Percentiles rank a stretch among this genome's conserved stretches.
These are phyloP conservation scores for Spatulosminthurus flaviceps DNA, from an alignment of 2,888 invertebrate genomes.

Conservation along the genomic window DNA sequence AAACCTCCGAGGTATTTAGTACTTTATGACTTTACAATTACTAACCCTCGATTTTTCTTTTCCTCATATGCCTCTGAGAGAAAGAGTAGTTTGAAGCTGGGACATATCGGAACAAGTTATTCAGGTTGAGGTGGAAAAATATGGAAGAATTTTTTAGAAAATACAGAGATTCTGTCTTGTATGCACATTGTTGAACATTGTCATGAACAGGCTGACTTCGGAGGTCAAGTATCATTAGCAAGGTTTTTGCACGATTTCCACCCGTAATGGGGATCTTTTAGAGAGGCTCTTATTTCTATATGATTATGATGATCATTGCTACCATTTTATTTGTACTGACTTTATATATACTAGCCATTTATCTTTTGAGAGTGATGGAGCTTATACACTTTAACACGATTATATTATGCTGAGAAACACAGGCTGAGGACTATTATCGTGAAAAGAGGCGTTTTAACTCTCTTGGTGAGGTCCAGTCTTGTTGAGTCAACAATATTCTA, in stretches of 20 bases:
- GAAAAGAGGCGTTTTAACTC: conserved; percentile 1
- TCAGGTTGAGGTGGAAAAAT: not conserved
- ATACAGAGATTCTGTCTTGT: too few species aligned
- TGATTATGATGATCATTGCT: conserved; percentile 18
- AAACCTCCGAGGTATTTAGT: conserved; percentile 13
- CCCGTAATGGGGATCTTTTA: not conserved
- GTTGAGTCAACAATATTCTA: conserved; percentile 13
- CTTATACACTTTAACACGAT: not conserved
- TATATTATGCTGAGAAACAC: too few species aligned
- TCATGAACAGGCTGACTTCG: not conserved
- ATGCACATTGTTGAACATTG: too few species aligned
- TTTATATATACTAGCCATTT: not conserved
- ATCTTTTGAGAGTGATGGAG: conserved; percentile 6
- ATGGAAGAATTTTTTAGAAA: too few species aligned
- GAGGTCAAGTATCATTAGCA: conserved; percentile 18
- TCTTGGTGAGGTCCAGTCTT: conserved; percentile 3
- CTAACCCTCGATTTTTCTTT: not conserved
- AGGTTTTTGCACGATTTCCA: conserved; percentile 3
- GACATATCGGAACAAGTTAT: not conserved
- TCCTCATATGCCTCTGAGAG: too few species aligned
- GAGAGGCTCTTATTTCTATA: not conserved
- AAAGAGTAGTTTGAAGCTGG: not conserved
- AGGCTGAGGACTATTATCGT: not conserved
- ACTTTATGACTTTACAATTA: conserved; percentile 18
- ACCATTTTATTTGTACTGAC: conserved; percentile 4